phyloP scores from a whole-genome alignment of 2,888 invertebrate genomes.

The Labia minor region DNA sequence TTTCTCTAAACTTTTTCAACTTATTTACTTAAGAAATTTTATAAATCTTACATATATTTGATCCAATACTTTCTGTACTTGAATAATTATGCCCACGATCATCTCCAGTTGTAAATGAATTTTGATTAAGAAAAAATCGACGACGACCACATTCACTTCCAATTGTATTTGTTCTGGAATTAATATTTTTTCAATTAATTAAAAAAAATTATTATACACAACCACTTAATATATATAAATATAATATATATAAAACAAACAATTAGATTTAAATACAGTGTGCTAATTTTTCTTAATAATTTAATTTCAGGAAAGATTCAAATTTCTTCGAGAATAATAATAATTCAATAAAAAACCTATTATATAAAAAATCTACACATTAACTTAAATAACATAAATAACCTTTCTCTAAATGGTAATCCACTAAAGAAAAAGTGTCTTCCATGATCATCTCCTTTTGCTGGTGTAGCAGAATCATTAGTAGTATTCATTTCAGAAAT shows the following conservation, averaged over 20 bases:
- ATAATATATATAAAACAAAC: no score
- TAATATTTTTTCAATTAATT: no score
- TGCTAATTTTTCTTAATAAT: constrained; percentile 51
- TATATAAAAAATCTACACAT: no score
- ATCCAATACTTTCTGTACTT: constrained; percentile 70
- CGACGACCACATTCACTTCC: constrained; percentile 41
- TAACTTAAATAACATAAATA: no score
- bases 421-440: neutral
- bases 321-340: constrained; percentile 25
- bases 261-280: neutral
- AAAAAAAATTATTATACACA: constrained; percentile 7
- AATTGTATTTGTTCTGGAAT: constrained; percentile 43
- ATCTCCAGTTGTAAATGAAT: constrained; percentile 42
- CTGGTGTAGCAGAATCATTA: constrained; percentile 31
- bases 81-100: constrained; percentile 53
- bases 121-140: constrained; percentile 38
- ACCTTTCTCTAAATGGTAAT: neutral
- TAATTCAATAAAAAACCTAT: no score
- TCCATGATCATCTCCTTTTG: neutral
- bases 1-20: no score
- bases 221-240: constrained; percentile 15
- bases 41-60: constrained; percentile 34
- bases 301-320: constrained; percentile 36
- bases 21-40: no score
- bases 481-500: constrained; percentile 33